Evolutionary conservation across 2,888 invertebrate genomes (phyloP).

Genomic region (Platerodrilus igneus): DNA sequence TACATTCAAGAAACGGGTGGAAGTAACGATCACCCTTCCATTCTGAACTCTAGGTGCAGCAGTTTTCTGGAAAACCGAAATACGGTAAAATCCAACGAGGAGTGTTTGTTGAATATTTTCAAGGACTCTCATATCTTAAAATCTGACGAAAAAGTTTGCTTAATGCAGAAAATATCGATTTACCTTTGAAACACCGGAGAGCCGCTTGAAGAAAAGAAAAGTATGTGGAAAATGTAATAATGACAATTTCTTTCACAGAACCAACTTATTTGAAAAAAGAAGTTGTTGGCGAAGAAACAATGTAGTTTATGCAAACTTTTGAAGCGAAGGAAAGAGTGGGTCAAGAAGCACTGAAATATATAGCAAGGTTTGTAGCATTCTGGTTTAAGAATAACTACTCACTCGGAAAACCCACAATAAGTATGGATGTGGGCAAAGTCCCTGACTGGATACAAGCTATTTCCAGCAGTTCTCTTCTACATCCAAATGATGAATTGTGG

Average conservation of each 20-base stretch:
- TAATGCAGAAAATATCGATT: constrained; percentile 14
- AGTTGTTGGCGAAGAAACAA: constrained; percentile 17
- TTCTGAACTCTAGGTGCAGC: too few relatives aligned
- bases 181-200: constrained; percentile 11
- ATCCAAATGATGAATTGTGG: constrained; percentile 16
- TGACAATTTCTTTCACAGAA: constrained; percentile 14
- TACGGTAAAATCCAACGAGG: constrained; percentile 6
- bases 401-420: constrained; percentile 13
- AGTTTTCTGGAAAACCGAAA: too few relatives aligned
- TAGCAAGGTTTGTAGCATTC: constrained; percentile 20
- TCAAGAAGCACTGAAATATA: constrained; percentile 20
- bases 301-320: constrained; percentile 12
- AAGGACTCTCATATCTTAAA: constrained; percentile 6
- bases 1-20: not conserved
- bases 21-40: not conserved
- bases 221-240: constrained; percentile 10
- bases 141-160: constrained; percentile 13
- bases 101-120: constrained; percentile 10
- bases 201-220: constrained; percentile 10
- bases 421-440: constrained; percentile 11
- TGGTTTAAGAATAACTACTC: constrained; percentile 20
- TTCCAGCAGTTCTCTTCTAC: constrained; percentile 18
- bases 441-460: constrained; percentile 22
- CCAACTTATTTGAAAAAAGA: constrained; percentile 14
- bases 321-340: constrained; percentile 16